phyloP scores from a whole-genome alignment of 2,113 vertebrate genomes.

The Mustela lutreola region DNA sequence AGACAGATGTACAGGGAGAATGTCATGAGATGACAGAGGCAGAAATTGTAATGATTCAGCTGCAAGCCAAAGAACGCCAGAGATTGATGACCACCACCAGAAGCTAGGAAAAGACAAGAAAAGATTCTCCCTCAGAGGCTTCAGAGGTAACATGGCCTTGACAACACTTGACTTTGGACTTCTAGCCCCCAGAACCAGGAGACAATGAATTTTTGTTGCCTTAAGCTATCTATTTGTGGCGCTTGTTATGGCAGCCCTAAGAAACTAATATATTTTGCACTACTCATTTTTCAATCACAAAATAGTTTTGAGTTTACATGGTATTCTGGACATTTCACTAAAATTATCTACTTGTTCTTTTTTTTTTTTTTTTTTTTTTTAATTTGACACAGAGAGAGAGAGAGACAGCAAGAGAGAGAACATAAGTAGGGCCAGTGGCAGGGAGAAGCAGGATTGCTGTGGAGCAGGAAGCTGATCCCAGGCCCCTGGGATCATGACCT shows the following conservation, averaged over 20 bases:
- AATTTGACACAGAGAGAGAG: no score
- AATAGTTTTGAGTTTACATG: background rate
- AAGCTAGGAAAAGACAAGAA: background rate
- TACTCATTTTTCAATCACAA: background rate
- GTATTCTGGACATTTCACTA: background rate
- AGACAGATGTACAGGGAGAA: background rate
- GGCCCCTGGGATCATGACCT: no score
- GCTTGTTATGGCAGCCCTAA: background rate
- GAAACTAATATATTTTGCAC: background rate
- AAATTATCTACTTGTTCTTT: background rate
- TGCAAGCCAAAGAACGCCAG: background rate
- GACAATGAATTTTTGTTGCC: background rate
- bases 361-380: no score
- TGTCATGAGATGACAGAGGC: background rate
- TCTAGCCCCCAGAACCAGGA: background rate
- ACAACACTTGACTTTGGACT: background rate
- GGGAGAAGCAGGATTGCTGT: no score
- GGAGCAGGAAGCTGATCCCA: no score
- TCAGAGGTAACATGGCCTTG: background rate
- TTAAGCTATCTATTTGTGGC: background rate
- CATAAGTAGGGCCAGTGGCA: no score
- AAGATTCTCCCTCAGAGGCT: background rate
- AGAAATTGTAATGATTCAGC: background rate
- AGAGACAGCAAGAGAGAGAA: no score
- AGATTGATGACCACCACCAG: background rate